Base-by-base conservation (phyloP, 2,888 invertebrate genomes). In the Portevinia maculata region DNA sequence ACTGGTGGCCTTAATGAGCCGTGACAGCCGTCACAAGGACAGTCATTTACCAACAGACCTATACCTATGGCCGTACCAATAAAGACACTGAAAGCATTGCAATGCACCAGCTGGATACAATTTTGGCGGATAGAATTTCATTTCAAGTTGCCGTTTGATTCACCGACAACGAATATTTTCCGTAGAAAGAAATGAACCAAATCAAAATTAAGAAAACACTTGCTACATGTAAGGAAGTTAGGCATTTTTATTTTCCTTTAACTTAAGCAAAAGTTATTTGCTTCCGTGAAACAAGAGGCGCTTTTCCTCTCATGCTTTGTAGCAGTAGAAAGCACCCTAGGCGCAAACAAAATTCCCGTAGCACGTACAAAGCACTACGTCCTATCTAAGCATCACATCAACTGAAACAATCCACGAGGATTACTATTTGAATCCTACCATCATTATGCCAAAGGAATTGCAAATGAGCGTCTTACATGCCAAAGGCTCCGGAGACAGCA, bases 391-490 rank as follows among this genome's bases (percentile, higher is more conserved):
- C 41, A 60, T 28, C 46, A 70, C 70, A 81, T 70, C 65, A 55
- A 17, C 50, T 59, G 9, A 67, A 74, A 52, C 69, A 64, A 79
- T 74, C 57, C 79, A 52, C 13, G 34, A 75, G 76, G 62, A 65
- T 71, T 71, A 71, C 81, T 59, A 59, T 81, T 52, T 65, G 65
- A 76, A 76, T 71, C 32, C 52, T 55, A 50, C 67, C 76, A 74
- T 74, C 85, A 81, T 85, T 76, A 85, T 85, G 85, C 76, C 62
- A 81, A 85, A 74, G 76, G 85, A 84, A 85, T 85, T 79, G 84
- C 79, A 85, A 85, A 85, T 85, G 85, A 84, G 73, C 28, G 30
- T 55, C 67, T 71, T 78, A 64, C 69, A 73, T 79, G 78, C 81
- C 76, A 78, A 71, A 48, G 57, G 59, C 73, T 74, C 41, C 15